These are phyloP conservation scores for Rissa tridactyla DNA, from an alignment of 2,113 vertebrate species.

Conservation along the genomic window DNA sequence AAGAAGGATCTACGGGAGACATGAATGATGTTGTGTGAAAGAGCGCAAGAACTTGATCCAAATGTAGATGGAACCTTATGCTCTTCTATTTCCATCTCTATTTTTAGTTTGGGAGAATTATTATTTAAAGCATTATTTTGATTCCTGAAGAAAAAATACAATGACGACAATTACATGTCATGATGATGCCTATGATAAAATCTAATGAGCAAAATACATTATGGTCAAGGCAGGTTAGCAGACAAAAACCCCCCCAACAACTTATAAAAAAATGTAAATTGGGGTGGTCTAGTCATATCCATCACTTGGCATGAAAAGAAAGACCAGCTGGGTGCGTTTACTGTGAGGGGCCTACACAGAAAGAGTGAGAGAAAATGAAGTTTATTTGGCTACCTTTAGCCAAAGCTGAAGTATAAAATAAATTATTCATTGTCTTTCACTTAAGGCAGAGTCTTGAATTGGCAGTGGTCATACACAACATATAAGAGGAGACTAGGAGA, in stretches of 20 bases:
- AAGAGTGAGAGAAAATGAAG: neutral
- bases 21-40: neutral
- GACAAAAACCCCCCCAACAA: accelerated
- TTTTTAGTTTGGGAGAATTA: neutral
- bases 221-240: neutral
- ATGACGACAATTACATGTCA: neutral
- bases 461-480: neutral
- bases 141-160: neutral
- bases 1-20: neutral
- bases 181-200: neutral
- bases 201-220: neutral
- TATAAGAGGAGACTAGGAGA: neutral
- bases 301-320: neutral
- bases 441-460: neutral
- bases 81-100: neutral
- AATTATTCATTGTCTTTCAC: neutral
- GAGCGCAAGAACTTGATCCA: neutral
- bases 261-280: neutral
- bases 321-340: neutral
- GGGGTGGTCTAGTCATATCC: neutral
- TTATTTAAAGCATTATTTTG: neutral
- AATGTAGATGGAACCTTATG: neutral
- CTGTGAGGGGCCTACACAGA: neutral
- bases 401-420: neutral
- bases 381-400: neutral